phyloP scores from a whole-genome alignment of 2,888 invertebrate genomes.

The Anthrax anthrax region DNA sequence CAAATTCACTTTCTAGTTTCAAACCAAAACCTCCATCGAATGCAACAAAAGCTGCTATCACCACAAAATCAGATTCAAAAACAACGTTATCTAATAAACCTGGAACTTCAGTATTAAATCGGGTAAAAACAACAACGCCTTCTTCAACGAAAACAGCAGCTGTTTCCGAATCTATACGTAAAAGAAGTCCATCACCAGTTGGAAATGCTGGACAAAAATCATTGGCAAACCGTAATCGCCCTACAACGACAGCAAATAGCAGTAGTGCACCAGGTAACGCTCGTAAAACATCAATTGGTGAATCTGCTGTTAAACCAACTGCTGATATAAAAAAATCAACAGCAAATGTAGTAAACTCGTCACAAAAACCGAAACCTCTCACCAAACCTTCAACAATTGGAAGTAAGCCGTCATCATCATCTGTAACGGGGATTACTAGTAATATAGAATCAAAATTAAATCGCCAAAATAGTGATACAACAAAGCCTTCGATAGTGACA shows the following conservation, averaged over 20 bases:
- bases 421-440: background rate
- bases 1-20: constrained; percentile 29
- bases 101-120: background rate
- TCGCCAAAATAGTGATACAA: constrained; percentile 2
- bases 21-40: constrained; percentile 20
- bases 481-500: constrained; percentile 2
- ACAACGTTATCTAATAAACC: background rate
- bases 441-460: background rate
- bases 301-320: constrained; percentile 2
- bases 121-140: constrained; percentile 4
- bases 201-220: constrained; percentile 1
- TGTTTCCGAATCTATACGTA: constrained; percentile 8
- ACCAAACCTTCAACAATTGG: constrained; percentile 18
- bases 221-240: background rate
- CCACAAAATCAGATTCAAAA: background rate
- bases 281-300: background rate
- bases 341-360: background rate
- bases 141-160: constrained; percentile 11
- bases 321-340: background rate
- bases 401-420: constrained; percentile 14
- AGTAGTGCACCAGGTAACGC: background rate
- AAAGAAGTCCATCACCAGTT: constrained; percentile 15
- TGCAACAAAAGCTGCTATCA: constrained; percentile 1
- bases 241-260: background rate
- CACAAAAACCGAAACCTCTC: constrained; percentile 17